Conservation (phyloP, 2,797 vertebrate genomes). For the Chelon auratus region DNA sequence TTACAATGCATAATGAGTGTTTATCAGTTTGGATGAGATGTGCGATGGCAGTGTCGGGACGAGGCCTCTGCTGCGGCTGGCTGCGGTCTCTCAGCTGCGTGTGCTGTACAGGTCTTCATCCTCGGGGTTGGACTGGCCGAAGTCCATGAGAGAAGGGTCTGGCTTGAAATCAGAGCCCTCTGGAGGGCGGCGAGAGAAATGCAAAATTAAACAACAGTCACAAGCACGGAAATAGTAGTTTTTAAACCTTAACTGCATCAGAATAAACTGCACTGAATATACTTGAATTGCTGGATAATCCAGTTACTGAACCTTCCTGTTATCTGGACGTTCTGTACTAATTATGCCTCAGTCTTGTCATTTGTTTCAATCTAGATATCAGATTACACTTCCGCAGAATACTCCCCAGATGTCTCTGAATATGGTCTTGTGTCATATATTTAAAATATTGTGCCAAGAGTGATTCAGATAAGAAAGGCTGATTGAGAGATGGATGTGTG, state of each 20-base stretch:
- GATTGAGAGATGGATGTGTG: too few species aligned
- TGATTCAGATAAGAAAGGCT: too few species aligned
- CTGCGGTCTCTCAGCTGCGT: slow-evolving; percentile 84
- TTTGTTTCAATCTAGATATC: too few species aligned
- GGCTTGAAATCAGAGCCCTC: slow-evolving; percentile 64
- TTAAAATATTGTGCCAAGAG: too few species aligned
- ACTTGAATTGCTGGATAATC: neutral
- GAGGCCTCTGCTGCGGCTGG: slow-evolving; percentile 13
- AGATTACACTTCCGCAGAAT: too few species aligned
- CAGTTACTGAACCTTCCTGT: neutral
- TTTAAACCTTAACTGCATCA: neutral
- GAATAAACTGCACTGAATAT: too few species aligned
- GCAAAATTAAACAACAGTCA: slow-evolving; percentile 24
- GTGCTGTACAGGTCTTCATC: slow-evolving; percentile 94
- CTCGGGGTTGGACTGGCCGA: slow-evolving; percentile 89
- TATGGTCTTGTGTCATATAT: neutral
- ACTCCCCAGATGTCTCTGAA: neutral
- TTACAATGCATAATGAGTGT: slow-evolving; percentile 30
- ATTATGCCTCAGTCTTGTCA: neutral
- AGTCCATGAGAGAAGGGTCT: slow-evolving; percentile 75
- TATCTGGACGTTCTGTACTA: neutral
- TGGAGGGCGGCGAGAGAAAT: slow-evolving; percentile 54
- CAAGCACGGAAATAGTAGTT: neutral
- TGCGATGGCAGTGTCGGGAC: slow-evolving; percentile 44
- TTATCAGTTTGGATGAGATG: slow-evolving; percentile 31